Percentiles rank a stretch among this genome's conserved stretches.
phyloP scores from a whole-genome alignment of 2,113 vertebrate genomes.

The Corvus cornix region DNA sequence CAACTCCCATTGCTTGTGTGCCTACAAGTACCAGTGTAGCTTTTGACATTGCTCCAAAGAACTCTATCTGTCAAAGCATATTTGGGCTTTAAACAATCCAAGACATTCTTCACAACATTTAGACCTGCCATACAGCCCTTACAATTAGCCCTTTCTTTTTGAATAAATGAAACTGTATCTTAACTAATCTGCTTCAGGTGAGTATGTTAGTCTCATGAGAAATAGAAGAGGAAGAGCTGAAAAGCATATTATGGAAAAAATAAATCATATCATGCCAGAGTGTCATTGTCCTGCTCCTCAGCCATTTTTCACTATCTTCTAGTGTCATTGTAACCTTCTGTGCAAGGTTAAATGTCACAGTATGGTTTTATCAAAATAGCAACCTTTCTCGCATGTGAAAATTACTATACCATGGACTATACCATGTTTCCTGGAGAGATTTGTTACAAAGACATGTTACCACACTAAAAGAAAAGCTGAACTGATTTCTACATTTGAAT shows the following conservation, averaged over 20 bases:
- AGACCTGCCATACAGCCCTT: background rate
- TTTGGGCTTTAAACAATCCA: background rate
- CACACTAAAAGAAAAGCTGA: background rate
- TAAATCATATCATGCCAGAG: conserved; percentile 29
- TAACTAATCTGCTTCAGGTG: background rate
- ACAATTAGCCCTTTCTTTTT: background rate
- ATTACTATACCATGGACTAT: background rate
- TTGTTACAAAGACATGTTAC: background rate
- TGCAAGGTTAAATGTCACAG: conserved; percentile 64
- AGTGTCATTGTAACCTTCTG: conserved; percentile 46
- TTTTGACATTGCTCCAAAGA: background rate
- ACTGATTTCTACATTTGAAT: conserved; percentile 21
- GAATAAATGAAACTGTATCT: background rate
- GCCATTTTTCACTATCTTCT: conserved; percentile 59
- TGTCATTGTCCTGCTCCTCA: conserved; percentile 27
- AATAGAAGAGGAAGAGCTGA: conserved; percentile 23
- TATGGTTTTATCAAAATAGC: conserved; percentile 53
- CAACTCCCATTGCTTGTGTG: background rate
- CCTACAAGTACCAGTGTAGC: background rate
- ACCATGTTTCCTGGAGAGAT: background rate
- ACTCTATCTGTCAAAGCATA: background rate
- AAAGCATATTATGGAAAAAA: conserved; percentile 57
- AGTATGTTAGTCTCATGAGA: conserved; percentile 29
- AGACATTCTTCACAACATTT: background rate
- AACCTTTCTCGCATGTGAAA: conserved; percentile 24